Conservation (phyloP, 1,140 invertebrate genomes). For the Hormaphis cornu region DNA sequence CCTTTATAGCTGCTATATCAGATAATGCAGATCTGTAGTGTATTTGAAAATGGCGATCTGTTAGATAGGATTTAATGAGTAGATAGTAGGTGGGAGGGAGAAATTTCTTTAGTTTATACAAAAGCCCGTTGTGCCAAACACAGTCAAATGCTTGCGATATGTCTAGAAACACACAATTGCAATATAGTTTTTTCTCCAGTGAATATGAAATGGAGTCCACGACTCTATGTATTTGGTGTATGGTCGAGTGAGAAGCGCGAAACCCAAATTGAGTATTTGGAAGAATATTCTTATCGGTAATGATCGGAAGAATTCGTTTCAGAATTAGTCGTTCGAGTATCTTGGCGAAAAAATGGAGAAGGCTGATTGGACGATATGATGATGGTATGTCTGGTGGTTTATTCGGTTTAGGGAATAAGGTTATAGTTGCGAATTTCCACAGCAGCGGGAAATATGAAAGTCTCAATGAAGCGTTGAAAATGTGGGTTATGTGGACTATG, state of each 20-base stretch:
- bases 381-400: too few relatives aligned
- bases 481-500: background rate
- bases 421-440: background rate
- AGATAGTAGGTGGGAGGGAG: background rate
- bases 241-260: background rate
- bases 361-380: too few relatives aligned
- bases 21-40: slow-evolving; percentile 17
- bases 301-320: slow-evolving; percentile 28
- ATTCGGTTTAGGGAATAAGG: too few relatives aligned
- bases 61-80: too few relatives aligned
- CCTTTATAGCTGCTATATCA: background rate
- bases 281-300: slow-evolving; percentile 8
- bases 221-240: slow-evolving; percentile 19
- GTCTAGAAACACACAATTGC: slow-evolving; percentile 39
- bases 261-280: slow-evolving; percentile 32
- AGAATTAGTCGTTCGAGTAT: slow-evolving; percentile 35
- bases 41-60: slow-evolving; percentile 14
- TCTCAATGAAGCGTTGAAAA: background rate
- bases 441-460: background rate
- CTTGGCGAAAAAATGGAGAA: slow-evolving; percentile 37
- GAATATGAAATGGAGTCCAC: background rate
- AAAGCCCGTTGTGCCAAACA: background rate
- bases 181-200: slow-evolving; percentile 32
- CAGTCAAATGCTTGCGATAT: slow-evolving; percentile 40
- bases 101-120: background rate